phyloP scores from a whole-genome alignment of 1,140 invertebrate species.

The Tetramorium parvispinum region DNA sequence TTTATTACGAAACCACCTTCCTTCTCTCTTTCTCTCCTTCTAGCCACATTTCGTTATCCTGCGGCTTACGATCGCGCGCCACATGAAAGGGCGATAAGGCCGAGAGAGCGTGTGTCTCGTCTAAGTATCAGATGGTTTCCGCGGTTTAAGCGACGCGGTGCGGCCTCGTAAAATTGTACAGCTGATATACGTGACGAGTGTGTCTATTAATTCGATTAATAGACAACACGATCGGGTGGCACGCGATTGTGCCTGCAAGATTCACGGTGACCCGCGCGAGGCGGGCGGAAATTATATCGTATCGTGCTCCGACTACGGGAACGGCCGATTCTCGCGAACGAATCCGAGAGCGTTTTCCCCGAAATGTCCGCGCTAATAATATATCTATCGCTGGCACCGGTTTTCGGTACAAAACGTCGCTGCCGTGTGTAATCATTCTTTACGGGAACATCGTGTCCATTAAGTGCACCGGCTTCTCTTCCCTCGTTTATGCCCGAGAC shows the following conservation, averaged over 20 bases:
- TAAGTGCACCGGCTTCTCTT: constrained; percentile 55
- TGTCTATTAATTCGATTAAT: constrained; percentile 39
- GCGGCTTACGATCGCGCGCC: constrained; percentile 60
- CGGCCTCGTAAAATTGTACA: not conserved
- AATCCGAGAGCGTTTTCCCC: not conserved
- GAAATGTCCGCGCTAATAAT: constrained; percentile 36
- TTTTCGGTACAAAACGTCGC: not conserved
- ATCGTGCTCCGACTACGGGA: constrained; percentile 18
- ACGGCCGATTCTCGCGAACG: not conserved
- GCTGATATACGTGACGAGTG: not conserved
- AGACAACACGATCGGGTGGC: constrained; percentile 1
- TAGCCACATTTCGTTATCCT: constrained; percentile 35
- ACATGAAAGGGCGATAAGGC: constrained; percentile 51
- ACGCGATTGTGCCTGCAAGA: constrained; percentile 14
- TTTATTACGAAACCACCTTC: not conserved
- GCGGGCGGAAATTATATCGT: constrained; percentile 21
- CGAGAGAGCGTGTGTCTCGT: constrained; percentile 31
- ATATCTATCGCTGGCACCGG: constrained; percentile 33
- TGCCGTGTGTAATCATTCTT: constrained; percentile 67
- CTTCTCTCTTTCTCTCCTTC: not conserved
- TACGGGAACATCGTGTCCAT: constrained; percentile 57
- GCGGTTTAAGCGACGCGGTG: constrained; percentile 20
- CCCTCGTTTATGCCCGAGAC: constrained; percentile 64
- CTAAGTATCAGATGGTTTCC: constrained; percentile 43
- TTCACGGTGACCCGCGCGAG: constrained; percentile 13